phyloP scores from a whole-genome alignment of 2,888 invertebrate species.

The Phragmatobia fuliginosa region DNA sequence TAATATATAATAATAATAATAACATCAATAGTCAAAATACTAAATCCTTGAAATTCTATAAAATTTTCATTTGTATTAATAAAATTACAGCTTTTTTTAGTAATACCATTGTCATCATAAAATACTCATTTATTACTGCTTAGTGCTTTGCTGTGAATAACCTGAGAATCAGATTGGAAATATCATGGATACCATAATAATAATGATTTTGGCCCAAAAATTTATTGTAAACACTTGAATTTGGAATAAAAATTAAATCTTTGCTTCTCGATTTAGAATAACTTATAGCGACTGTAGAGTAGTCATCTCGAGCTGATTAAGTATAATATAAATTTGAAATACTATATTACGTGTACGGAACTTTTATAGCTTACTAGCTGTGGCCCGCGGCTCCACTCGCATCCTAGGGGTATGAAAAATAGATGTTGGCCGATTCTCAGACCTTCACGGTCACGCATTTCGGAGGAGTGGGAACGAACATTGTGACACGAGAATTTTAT shows the following conservation, averaged over 20 bases:
- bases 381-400: too few relatives aligned
- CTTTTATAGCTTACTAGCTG: constrained; percentile 39
- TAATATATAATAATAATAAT: too few relatives aligned
- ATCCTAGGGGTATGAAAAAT: too few relatives aligned
- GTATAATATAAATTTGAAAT: constrained; percentile 73
- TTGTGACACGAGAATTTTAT: too few relatives aligned
- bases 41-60: not conserved
- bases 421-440: too few relatives aligned
- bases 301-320: constrained; percentile 71
- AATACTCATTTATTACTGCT: not conserved
- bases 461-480: too few relatives aligned
- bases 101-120: not conserved
- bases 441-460: too few relatives aligned
- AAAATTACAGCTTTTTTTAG: not conserved
- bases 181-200: not conserved
- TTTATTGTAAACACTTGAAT: constrained; percentile 5
- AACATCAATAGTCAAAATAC: too few relatives aligned
- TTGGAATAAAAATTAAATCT: constrained; percentile 45
- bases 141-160: not conserved
- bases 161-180: not conserved
- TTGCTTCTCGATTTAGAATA: constrained; percentile 48
- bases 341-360: constrained; percentile 63
- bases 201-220: not conserved
- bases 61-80: not conserved
- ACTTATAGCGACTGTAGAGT: constrained; percentile 54